Evolutionary conservation across 2,113 vertebrate genomes (phyloP).

Genomic region (Laticauda laticaudata): DNA sequence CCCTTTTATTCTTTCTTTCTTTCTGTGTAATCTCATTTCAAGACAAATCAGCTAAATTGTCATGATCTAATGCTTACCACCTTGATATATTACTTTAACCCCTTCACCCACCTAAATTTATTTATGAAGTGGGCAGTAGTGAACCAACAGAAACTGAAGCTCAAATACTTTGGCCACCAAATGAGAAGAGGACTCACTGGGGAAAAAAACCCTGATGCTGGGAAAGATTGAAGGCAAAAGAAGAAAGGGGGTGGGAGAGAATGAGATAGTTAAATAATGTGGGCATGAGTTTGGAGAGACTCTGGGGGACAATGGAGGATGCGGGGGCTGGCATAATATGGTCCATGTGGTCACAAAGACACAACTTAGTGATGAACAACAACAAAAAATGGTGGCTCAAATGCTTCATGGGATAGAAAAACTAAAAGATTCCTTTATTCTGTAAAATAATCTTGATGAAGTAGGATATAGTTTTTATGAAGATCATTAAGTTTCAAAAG

Average conservation of each 20-base stretch:
- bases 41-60: not conserved
- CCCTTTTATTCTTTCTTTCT: not conserved
- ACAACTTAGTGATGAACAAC: not conserved
- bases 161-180: not conserved
- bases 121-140: not conserved
- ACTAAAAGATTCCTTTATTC: not conserved
- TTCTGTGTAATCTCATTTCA: not conserved
- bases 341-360: not conserved
- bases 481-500: conserved; percentile 19
- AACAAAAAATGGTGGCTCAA: not conserved
- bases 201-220: not conserved
- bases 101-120: not conserved
- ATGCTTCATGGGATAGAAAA: not conserved
- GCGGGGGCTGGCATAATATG: not conserved
- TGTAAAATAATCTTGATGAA: not conserved
- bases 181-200: not conserved
- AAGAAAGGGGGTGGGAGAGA: not conserved
- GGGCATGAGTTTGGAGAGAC: not conserved
- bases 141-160: not conserved
- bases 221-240: not conserved
- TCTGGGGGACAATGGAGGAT: no score
- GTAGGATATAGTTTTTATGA: not conserved
- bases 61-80: not conserved
- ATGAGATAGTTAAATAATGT: not conserved
- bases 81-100: not conserved